A percentile compares a stretch with the other conserved stretches of the same genome.
Evolutionary conservation across 2,113 vertebrate species (phyloP).

Genomic region (Phylloscopus trochilus): DNA sequence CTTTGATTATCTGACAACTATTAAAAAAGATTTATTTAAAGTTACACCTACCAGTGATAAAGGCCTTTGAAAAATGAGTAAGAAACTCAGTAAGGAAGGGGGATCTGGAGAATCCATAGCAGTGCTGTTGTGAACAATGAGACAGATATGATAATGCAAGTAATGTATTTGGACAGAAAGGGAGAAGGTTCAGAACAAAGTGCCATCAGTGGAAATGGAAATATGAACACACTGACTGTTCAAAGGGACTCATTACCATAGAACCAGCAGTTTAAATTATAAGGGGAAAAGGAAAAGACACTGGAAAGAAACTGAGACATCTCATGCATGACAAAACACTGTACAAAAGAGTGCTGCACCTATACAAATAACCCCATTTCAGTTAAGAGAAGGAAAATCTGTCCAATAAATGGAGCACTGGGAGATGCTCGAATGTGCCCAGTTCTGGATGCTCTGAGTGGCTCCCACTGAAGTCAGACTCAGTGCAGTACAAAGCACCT

Average conservation of each 20-base stretch:
- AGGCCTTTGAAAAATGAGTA: neutral
- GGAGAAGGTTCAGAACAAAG: constrained; percentile 47
- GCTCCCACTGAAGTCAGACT: neutral
- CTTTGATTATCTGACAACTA: neutral
- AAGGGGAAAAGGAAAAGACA: neutral
- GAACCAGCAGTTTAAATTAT: constrained; percentile 35
- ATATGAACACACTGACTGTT: constrained; percentile 8
- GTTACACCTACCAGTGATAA: neutral
- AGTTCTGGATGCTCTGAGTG: neutral
- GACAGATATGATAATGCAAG: constrained; percentile 11
- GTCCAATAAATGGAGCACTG: accelerated
- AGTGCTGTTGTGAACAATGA: neutral
- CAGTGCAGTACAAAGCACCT: neutral
- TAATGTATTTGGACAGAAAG: constrained; percentile 57
- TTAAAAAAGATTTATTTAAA: neutral
- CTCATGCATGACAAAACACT: neutral
- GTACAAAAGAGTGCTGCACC: neutral
- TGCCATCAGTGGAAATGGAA: constrained; percentile 48
- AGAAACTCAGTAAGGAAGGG: neutral
- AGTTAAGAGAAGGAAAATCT: neutral
- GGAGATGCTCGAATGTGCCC: accelerated
- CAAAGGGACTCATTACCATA: constrained; percentile 53
- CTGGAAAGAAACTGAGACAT: constrained; percentile 7
- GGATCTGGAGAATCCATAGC: neutral
- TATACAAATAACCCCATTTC: neutral